Evolutionary conservation across 2,888 invertebrate species (phyloP), one percentile per base, ranked within the genome.

Genomic region (Pandemis heparana): DNA sequence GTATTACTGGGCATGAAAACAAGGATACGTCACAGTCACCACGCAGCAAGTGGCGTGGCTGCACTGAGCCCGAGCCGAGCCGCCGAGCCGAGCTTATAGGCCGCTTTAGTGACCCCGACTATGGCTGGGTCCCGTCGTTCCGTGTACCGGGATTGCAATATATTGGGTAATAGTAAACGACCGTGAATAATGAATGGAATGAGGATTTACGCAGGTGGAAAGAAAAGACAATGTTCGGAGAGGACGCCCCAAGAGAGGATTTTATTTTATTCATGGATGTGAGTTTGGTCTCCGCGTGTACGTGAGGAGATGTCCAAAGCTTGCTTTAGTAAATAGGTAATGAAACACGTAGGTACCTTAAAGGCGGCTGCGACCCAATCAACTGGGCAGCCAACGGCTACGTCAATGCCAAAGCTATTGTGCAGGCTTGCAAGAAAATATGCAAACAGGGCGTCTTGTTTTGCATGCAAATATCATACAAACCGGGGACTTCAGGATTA

Each of bases 221-320:
- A 85, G 85, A 85, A 87, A 87, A 84, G 81, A 84, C 85, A 84
- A 85, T 84, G 86, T 82, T 81, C 81, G 80, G 81, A 82, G 83
- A 81, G 79, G 80, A 78, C 78, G 76, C 77, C 79, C 77, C 79
- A 71, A 69, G 78, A 79, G 81, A 76, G 79, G 78, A 81, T 79
- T 81, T 83, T 87, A 82, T 85, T 85, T 88, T 87, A 88, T 87
- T 87, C 83, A 87, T 87, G 79, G 77, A 78, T 78, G 77, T 75
- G 79, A 80, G 74, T 79, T 78, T 75, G 78, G 80, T 79, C 79
- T 76, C 75, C 78, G 76, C 70, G 75, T 62, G 62, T 79, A 83
- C 79, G 82, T 81, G 81, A 81, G 81, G 66, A 80, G 78, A 76
- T 79, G 78, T 77, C 76, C 81, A 72, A 80, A 80, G 75, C 76